Base-by-base conservation (phyloP, 2,797 vertebrate species). In the Tokudaia muenninki region DNA sequence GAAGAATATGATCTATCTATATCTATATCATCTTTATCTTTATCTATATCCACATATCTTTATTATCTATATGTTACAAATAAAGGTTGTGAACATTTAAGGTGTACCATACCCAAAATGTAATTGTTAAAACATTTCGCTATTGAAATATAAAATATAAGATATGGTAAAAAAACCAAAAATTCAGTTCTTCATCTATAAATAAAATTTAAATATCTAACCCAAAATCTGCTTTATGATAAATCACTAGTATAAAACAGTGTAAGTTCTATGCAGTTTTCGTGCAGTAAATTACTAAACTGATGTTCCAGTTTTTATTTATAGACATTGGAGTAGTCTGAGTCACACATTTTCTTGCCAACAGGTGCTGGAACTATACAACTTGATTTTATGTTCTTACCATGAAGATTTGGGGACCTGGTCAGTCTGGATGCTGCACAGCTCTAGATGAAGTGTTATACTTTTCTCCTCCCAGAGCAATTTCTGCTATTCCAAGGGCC, bases 191-290 rank as follows among this genome's bases (percentile, higher is more conserved):
- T 81, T 31, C 16, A 41, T 55, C 44, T 59, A 75, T 84, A 93
- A 93, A 82, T 26, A 41, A 87, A 52, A 63, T 92, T 87, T 88
- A 88, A 89, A 63, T 50, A 57, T 50, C 16, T 81, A 37, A 52
- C 87, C 95, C 10, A 74, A 83, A 89, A 21, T 9, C 19, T 63
- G 74, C 9, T 24, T n/a, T 57, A 55, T 31, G 37, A 67, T 87
- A 74, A 94, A 63, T 90, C 50, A 84, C 19, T 57, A 50, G 12
- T 50, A 74, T 12, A 83, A 94, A 83, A 44, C 11, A 89, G 41
- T 16, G 0, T 63, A 47, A 5, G 11, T 72, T 81, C 22, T 59
- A 13, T 75, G 41, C 24, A 22, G n/a, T 88, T 96, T 31, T 34
- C n/a, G 13, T 63, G 10, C 26, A 74, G 24, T 41, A 84, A 74